Percentiles rank a stretch among this genome's conserved stretches.
Evolutionary conservation across 2,113 vertebrate species (phyloP).

Genomic region (Zeus faber): DNA sequence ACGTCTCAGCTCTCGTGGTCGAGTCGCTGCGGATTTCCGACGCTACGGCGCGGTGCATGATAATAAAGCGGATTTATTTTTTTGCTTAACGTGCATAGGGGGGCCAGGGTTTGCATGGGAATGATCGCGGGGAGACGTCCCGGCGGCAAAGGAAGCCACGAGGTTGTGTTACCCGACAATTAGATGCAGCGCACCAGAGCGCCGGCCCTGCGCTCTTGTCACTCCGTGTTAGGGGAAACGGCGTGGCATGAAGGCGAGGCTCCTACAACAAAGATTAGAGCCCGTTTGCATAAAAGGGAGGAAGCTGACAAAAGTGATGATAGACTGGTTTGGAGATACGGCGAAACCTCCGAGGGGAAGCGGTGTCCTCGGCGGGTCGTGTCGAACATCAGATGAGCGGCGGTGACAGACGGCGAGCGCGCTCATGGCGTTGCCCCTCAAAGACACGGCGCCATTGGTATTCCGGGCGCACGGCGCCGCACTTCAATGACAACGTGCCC

Average conservation of each 20-base stretch:
- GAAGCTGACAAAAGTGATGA: conserved; percentile 62
- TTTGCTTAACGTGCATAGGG: conserved; percentile 23
- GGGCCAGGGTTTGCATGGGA: too few species aligned
- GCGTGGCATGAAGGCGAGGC: conserved; percentile 36
- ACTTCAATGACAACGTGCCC: conserved; percentile 62
- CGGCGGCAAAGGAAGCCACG: neutral
- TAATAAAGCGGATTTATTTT: conserved; percentile 36
- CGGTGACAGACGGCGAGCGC: conserved; percentile 34
- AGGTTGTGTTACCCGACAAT: conserved; percentile 18
- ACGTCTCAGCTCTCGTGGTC: conserved; percentile 52
- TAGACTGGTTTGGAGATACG: conserved; percentile 46
- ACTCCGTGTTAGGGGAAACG: conserved; percentile 46
- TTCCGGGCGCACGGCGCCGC: conserved; percentile 45
- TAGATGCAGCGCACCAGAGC: conserved; percentile 32
- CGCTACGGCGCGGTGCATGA: conserved; percentile 48
- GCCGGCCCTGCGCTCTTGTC: conserved; percentile 53
- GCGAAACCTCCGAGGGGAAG: conserved; percentile 48
- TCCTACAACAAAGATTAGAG: conserved; percentile 63
- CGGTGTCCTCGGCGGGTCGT: conserved; percentile 37
- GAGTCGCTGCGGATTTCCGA: conserved; percentile 49
- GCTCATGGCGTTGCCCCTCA: conserved; percentile 55
- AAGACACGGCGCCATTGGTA: conserved; percentile 57
- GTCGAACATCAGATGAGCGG: conserved; percentile 50
- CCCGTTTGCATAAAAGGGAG: conserved; percentile 60
- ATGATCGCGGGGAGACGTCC: too few species aligned